Conservation (phyloP, 2,113 vertebrate genomes). For the Indri indri region DNA sequence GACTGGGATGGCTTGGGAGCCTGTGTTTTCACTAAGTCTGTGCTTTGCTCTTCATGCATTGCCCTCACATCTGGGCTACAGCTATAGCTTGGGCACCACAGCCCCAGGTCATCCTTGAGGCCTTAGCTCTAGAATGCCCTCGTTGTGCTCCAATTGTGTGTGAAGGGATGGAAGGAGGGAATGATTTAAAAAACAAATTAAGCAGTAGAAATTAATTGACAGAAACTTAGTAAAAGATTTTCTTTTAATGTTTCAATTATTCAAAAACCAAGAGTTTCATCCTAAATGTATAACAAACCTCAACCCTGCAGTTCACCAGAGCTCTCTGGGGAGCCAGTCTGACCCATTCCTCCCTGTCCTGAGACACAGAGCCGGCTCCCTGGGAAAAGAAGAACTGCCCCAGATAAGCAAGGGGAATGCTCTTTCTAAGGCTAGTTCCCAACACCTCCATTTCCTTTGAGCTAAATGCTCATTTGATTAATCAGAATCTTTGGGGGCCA, state of each 20-base stretch:
- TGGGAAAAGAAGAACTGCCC: not conserved
- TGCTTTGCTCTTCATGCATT: not conserved
- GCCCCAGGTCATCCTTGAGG: not conserved
- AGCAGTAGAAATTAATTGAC: not conserved
- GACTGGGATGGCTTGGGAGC: not conserved
- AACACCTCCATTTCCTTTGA: not conserved
- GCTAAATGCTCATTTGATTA: constrained; percentile 55
- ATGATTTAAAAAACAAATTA: not conserved
- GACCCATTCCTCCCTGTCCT: not conserved
- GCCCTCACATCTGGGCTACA: not conserved
- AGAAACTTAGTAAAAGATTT: not conserved
- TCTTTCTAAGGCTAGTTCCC: constrained; percentile 24
- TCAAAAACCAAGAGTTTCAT: constrained; percentile 9
- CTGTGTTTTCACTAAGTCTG: not conserved
- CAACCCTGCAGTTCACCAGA: not conserved
- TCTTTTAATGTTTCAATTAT: not conserved
- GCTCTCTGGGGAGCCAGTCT: not conserved
- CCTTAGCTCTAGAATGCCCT: not conserved
- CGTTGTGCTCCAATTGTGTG: not conserved
- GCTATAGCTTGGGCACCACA: not conserved
- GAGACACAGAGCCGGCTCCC: constrained; percentile 23
- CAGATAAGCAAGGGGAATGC: constrained; percentile 23
- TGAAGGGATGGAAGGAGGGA: not conserved
- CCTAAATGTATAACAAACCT: not conserved
- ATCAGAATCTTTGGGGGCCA: constrained; percentile 35